Percentiles rank a stretch among this genome's conserved stretches.
Conservation (phyloP, 2,797 vertebrate species). For the Fratercula arctica region DNA sequence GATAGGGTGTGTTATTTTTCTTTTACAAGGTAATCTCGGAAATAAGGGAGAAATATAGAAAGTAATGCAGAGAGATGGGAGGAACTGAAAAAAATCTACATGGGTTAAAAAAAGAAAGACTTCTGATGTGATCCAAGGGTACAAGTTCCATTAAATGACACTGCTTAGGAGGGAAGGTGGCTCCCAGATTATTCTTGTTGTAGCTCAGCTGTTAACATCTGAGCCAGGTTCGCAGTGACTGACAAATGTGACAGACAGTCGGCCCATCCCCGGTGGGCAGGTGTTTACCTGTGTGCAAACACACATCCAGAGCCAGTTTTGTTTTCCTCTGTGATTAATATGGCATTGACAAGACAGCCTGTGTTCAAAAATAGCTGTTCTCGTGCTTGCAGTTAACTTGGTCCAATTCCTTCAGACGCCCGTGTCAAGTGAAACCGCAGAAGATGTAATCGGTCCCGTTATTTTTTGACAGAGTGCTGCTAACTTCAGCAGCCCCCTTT, state of each 20-base stretch:
- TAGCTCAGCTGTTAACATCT: neutral
- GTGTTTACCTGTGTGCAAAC: neutral
- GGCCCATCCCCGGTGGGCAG: neutral
- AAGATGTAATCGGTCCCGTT: fast-evolving
- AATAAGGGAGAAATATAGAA: neutral
- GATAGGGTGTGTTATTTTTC: neutral
- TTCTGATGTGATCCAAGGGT: neutral
- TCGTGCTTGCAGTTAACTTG: neutral
- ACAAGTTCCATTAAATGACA: neutral
- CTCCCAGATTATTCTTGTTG: neutral
- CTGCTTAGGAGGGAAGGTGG: neutral
- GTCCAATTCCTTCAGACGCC: neutral
- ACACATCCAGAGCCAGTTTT: neutral
- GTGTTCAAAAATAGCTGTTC: neutral
- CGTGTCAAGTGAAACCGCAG: neutral
- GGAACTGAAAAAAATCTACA: neutral
- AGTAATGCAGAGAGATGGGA: neutral
- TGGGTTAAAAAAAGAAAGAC: neutral
- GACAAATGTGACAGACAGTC: neutral
- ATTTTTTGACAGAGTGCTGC: neutral
- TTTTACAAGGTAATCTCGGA: neutral
- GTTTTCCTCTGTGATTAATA: neutral
- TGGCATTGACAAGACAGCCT: neutral
- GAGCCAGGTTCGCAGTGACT: neutral
- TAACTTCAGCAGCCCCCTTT: neutral